Evolutionary conservation across 2,797 vertebrate species (phyloP).

Genomic region (Bufotes viridis): DNA sequence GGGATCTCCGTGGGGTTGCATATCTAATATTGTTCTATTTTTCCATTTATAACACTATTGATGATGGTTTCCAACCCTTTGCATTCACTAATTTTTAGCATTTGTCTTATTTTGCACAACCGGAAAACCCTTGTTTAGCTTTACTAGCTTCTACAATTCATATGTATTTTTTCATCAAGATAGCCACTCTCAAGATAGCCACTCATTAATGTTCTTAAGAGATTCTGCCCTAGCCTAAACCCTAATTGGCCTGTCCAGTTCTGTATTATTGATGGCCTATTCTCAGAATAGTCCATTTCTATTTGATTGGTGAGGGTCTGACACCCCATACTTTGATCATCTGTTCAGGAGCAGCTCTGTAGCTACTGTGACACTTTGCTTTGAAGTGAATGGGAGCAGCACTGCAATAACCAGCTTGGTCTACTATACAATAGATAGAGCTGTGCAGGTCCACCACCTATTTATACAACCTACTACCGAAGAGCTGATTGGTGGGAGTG

Average conservation of each 20-base stretch:
- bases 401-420: no score
- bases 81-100: background rate
- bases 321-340: no score
- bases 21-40: background rate
- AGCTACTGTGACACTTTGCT: no score
- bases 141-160: background rate
- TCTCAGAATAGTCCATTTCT: no score
- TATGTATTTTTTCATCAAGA: background rate
- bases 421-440: no score
- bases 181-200: background rate
- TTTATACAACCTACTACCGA: no score
- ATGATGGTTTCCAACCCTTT: background rate
- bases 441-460: no score
- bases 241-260: background rate
- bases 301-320: no score
- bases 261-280: no score
- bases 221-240: background rate
- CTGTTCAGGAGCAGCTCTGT: no score
- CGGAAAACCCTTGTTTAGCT: background rate
- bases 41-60: background rate
- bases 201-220: background rate
- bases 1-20: background rate
- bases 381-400: no score
- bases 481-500: no score
- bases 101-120: background rate